A percentile compares a stretch with the other conserved stretches of the same genome.
phyloP scores from a whole-genome alignment of 2,113 vertebrate genomes.

The Ceyx cyanopectus region DNA sequence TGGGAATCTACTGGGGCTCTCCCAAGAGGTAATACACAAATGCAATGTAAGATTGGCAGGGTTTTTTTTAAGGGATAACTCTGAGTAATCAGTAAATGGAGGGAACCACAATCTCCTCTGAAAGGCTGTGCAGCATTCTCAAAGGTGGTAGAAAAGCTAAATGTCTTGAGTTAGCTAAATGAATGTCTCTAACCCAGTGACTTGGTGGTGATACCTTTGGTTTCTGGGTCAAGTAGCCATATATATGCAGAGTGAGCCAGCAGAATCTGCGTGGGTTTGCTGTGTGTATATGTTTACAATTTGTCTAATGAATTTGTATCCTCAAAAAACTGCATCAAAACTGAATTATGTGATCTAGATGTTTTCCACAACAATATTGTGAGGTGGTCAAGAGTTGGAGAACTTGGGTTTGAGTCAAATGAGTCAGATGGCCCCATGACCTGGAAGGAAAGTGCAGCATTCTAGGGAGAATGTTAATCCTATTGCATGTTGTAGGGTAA shows the following conservation, averaged over 20 bases:
- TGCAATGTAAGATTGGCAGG: not conserved
- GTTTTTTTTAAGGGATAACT: not conserved
- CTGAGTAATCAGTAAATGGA: not conserved
- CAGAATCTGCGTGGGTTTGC: not conserved
- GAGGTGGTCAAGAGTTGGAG: slow-evolving; percentile 19
- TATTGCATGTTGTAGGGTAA: not conserved
- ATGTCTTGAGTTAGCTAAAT: not conserved
- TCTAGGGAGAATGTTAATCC: not conserved
- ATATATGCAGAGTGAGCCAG: slow-evolving; percentile 23
- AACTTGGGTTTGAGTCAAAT: not conserved
- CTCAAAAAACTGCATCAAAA: slow-evolving; percentile 25
- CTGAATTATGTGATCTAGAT: slow-evolving; percentile 29
- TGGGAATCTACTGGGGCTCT: not conserved
- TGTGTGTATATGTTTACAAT: slow-evolving; percentile 14
- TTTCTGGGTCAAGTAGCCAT: slow-evolving; percentile 62
- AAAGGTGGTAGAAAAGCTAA: not conserved
- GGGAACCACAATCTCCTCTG: not conserved
- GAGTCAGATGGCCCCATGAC: not conserved
- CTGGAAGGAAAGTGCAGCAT: not conserved
- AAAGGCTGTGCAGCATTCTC: not conserved
- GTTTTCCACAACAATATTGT: not conserved
- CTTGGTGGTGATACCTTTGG: not conserved
- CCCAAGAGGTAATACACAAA: not conserved
- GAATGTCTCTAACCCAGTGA: slow-evolving; percentile 30
- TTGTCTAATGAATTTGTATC: slow-evolving; percentile 53